A percentile compares a stretch with the other conserved stretches of the same genome.
Evolutionary conservation across 2,113 vertebrate genomes (phyloP).

Genomic region (Equus przewalskii): DNA sequence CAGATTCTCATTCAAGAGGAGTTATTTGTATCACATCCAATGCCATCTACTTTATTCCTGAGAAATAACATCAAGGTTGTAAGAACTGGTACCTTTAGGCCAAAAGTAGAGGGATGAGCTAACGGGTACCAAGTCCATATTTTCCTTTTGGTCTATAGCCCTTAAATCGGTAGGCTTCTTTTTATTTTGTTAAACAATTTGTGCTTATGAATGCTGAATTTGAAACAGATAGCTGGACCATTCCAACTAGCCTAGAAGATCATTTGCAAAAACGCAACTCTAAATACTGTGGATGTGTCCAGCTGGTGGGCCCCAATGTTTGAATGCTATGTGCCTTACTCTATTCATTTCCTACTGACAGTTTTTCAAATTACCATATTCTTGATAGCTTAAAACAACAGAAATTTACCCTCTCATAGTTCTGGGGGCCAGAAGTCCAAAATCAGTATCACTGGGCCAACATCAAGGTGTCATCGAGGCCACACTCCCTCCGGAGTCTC

Average conservation of each 20-base stretch:
- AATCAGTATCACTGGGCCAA: background rate
- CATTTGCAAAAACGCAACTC: background rate
- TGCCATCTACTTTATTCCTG: background rate
- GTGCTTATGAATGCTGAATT: background rate
- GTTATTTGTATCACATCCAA: background rate
- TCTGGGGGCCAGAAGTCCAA: background rate
- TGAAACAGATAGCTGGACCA: background rate
- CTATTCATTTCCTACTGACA: background rate
- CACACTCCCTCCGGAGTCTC: background rate
- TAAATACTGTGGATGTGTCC: background rate
- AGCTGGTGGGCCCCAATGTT: background rate
- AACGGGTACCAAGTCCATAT: background rate
- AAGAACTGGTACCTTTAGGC: background rate
- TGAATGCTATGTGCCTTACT: background rate
- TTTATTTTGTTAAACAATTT: background rate
- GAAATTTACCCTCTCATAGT: background rate
- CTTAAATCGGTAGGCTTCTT: background rate
- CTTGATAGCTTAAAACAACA: background rate
- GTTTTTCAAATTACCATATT: background rate
- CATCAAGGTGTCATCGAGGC: background rate
- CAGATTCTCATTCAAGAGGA: background rate
- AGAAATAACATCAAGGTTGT: background rate
- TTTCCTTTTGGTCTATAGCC: background rate
- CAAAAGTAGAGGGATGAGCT: conserved; percentile 10
- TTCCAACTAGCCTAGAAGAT: background rate